Percentiles rank a stretch among this genome's conserved stretches.
These are phyloP conservation scores for Platalea minor DNA, from an alignment of 2,797 vertebrate genomes.

Conservation along the genomic window DNA sequence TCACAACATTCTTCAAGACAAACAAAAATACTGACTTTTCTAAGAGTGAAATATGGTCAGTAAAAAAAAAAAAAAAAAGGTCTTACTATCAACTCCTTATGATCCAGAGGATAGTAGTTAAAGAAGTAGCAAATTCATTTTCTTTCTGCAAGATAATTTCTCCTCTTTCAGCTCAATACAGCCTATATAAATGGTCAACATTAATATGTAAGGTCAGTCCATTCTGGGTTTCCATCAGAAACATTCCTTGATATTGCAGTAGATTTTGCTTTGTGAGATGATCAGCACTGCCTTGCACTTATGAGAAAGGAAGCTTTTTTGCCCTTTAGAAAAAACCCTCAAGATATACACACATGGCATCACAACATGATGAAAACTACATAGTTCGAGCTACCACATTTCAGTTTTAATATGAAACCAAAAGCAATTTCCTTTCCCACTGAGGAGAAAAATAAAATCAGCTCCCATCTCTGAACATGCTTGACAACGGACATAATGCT, in stretches of 20 bases:
- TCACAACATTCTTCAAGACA: neutral
- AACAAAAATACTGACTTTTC: neutral
- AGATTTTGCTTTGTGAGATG: neutral
- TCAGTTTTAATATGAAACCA: neutral
- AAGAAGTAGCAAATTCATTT: neutral
- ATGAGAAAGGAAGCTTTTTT: neutral
- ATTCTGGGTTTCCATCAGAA: neutral
- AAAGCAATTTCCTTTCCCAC: neutral
- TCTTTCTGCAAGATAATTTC: neutral
- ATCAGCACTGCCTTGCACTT: neutral
- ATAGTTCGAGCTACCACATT: neutral
- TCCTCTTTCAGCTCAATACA: neutral
- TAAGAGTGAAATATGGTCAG: neutral
- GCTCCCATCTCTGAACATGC: neutral
- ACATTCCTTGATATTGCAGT: neutral
- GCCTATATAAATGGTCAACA: neutral
- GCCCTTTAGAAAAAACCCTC: neutral
- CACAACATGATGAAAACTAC: neutral
- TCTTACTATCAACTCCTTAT: neutral
- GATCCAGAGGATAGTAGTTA: neutral
- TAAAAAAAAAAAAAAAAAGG: neutral
- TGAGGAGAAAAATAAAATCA: neutral
- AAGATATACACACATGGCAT: neutral
- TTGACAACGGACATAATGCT: neutral
- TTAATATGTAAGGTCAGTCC: neutral